A percentile compares a stretch with the other conserved stretches of the same genome.
Conservation (phyloP, 2,113 vertebrate genomes). For the Odocoileus hemionus region DNA sequence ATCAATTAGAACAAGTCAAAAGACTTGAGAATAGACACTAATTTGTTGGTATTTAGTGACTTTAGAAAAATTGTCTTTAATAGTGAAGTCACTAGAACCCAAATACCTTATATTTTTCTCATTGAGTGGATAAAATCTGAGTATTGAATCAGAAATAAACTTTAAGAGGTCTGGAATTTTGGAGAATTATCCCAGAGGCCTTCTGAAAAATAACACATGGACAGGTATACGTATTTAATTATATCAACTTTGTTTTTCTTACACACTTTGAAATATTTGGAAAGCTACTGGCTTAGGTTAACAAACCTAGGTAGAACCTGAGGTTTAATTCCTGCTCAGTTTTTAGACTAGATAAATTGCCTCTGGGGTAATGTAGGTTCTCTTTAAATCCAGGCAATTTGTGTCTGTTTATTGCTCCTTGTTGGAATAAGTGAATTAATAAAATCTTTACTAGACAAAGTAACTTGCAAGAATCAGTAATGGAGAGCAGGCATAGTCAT, state of each 20-base stretch:
- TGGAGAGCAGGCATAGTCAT: background rate
- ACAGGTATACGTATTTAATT: background rate
- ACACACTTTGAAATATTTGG: background rate
- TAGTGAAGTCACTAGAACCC: background rate
- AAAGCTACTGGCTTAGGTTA: background rate
- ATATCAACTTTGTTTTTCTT: background rate
- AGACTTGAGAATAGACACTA: background rate
- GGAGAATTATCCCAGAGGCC: background rate
- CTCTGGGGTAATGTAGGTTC: background rate
- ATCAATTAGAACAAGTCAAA: slow-evolving; percentile 22
- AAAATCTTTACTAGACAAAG: background rate
- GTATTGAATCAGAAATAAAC: slow-evolving; percentile 1
- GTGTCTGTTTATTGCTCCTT: background rate
- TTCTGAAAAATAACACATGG: background rate
- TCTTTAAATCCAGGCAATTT: background rate
- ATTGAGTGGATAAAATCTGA: slow-evolving; percentile 1
- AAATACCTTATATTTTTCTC: background rate
- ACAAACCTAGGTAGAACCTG: background rate
- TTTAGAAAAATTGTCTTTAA: slow-evolving; percentile 12
- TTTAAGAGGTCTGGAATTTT: background rate
- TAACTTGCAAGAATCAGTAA: background rate
- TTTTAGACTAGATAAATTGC: background rate
- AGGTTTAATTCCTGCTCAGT: background rate
- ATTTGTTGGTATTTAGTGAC: background rate
- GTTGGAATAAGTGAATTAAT: background rate